phyloP scores from a whole-genome alignment of 2,113 vertebrate species.

The Cottus gobio region DNA sequence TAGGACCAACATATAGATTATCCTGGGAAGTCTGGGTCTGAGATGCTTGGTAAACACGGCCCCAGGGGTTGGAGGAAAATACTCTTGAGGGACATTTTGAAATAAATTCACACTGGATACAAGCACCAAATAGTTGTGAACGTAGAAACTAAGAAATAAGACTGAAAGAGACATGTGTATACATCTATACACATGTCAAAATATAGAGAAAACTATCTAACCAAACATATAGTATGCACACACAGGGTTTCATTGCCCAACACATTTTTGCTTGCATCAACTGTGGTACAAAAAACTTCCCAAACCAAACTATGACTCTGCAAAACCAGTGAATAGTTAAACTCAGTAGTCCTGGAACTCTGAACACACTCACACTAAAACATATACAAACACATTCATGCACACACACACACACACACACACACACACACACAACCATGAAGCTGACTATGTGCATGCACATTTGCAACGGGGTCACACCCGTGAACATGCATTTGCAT shows the following conservation, averaged over 20 bases:
- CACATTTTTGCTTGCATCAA: background rate
- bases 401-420: background rate
- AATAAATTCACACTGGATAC: background rate
- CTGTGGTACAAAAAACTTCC: background rate
- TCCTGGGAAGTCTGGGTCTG: background rate
- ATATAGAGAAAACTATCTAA: background rate
- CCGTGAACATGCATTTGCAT: conserved; percentile 21
- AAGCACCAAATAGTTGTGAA: background rate
- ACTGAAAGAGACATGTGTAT: conserved; percentile 1
- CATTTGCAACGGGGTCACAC: conserved; percentile 4
- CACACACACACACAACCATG: background rate
- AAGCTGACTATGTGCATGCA: conserved; percentile 13
- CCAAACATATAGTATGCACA: background rate
- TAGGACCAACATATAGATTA: background rate
- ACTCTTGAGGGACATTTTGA: background rate
- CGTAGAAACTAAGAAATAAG: conserved; percentile 2
- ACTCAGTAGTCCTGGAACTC: background rate
- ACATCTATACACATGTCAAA: background rate
- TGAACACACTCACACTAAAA: background rate
- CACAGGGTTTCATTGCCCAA: background rate
- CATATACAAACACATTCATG: background rate
- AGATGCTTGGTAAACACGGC: conserved; percentile 18
- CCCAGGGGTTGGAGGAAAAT: conserved; percentile 8
- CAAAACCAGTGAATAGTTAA: background rate
- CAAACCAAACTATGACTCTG: background rate